Evolutionary conservation across 1,140 invertebrate genomes (phyloP).

Genomic region (Drosophila grimshawi): DNA sequence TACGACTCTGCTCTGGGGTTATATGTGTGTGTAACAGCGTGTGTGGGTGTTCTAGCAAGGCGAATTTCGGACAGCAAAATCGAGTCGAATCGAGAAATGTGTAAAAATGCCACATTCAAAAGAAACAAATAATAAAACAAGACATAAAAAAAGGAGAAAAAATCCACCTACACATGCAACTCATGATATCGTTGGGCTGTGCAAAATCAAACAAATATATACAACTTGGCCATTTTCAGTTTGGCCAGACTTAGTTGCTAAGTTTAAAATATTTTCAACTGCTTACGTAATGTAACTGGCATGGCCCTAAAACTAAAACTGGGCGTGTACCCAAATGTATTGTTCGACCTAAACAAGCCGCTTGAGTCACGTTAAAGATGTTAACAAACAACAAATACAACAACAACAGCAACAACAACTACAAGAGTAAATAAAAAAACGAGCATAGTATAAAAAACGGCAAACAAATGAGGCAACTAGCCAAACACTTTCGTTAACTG

Average conservation of each 20-base stretch:
- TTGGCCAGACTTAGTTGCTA: conserved; percentile 31
- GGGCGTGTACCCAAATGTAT: conserved; percentile 30
- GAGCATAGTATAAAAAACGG: not conserved
- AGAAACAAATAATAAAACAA: not conserved
- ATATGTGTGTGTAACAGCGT: conserved; percentile 17
- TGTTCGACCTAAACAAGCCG: conserved; percentile 34
- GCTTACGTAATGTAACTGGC: conserved; percentile 51
- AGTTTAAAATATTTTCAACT: conserved; percentile 31
- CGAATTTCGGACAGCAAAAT: conserved; percentile 48
- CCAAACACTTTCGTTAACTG: conserved; percentile 74
- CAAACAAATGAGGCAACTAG: conserved; percentile 44
- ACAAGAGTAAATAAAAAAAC: not conserved
- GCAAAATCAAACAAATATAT: conserved; percentile 8
- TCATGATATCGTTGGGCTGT: conserved; percentile 10
- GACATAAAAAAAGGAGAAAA: conserved; percentile 1
- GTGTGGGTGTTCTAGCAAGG: conserved; percentile 46
- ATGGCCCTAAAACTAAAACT: conserved; percentile 52
- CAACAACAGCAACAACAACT: conserved; percentile 3
- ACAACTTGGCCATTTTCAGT: conserved; percentile 18
- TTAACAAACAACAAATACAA: conserved; percentile 44
- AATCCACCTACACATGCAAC: conserved; percentile 34
- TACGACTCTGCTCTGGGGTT: conserved; percentile 1
- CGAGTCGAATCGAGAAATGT: conserved; percentile 28
- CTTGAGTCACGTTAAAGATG: conserved; percentile 52
- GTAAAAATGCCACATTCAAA: conserved; percentile 38